These are phyloP conservation scores for Trachymyrmex cornetzi DNA, from an alignment of 1,140 invertebrate species.

Conservation along the genomic window DNA sequence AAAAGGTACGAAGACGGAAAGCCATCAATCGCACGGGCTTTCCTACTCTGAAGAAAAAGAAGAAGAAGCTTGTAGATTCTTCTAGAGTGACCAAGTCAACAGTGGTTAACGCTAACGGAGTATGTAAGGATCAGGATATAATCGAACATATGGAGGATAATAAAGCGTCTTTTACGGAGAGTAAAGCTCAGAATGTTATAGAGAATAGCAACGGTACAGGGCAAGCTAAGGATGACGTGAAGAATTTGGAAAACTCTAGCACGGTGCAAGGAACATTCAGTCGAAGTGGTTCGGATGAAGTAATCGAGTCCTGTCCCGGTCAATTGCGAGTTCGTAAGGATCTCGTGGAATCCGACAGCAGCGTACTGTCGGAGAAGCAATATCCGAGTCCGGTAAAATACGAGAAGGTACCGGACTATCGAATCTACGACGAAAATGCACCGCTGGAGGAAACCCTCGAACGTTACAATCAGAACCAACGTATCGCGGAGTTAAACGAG, in stretches of 20 bases:
- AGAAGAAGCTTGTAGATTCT: constrained; percentile 88
- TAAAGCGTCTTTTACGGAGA: constrained; percentile 39
- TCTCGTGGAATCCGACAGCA: constrained; percentile 80
- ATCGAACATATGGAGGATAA: constrained; percentile 65
- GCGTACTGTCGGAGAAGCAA: constrained; percentile 77
- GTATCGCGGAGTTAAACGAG: constrained; percentile 80
- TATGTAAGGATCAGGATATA: constrained; percentile 44
- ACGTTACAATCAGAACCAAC: constrained; percentile 83
- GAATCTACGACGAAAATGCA: constrained; percentile 84
- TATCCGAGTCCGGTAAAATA: constrained; percentile 80
- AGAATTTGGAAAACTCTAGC: constrained; percentile 39
- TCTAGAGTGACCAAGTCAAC: constrained; percentile 18
- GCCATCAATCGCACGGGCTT: constrained; percentile 95
- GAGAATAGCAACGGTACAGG: constrained; percentile 12
- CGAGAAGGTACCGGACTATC: constrained; percentile 83
- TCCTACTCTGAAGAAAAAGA: constrained; percentile 94
- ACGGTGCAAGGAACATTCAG: constrained; percentile 36
- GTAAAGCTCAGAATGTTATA: background rate
- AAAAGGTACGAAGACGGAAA: constrained; percentile 91
- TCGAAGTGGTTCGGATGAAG: constrained; percentile 69
- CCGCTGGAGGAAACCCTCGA: constrained; percentile 84
- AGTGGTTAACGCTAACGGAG: background rate
- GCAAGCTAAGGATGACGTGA: background rate
- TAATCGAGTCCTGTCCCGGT: constrained; percentile 67
- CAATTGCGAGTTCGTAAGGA: constrained; percentile 82